These are phyloP conservation scores for Bactericera cockerelli DNA, from an alignment of 1,140 invertebrate genomes.

Conservation along the genomic window DNA sequence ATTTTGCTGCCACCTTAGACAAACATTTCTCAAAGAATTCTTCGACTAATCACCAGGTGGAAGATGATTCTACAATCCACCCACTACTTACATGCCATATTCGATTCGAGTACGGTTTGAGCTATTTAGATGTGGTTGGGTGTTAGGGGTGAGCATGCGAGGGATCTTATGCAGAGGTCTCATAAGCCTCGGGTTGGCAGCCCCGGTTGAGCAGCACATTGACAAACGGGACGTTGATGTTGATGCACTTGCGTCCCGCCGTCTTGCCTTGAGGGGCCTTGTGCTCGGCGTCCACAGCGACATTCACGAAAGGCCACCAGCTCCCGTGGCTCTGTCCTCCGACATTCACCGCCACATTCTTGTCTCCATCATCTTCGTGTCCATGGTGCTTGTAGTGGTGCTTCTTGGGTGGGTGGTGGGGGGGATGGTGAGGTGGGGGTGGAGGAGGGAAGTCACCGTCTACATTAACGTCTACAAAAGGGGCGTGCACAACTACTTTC, in stretches of 20 bases:
- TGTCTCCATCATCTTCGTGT: background rate
- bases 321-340: background rate
- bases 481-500: background rate
- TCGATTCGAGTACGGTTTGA: no score
- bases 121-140: no score
- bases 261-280: background rate
- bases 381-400: background rate
- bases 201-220: conserved; percentile 1
- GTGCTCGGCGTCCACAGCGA: background rate
- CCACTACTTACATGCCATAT: no score
- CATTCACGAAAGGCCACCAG: conserved; percentile 6
- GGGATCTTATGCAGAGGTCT: no score
- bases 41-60: no score
- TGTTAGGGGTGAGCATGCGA: no score
- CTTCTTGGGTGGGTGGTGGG: background rate
- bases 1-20: no score
- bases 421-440: background rate
- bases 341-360: background rate
- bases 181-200: background rate
- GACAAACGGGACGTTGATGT: conserved; percentile 1
- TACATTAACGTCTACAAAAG: background rate
- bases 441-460: conserved; percentile 3
- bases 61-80: no score
- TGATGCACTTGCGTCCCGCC: background rate
- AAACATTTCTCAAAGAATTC: no score